These are phyloP conservation scores for Cisticola juncidis DNA, from an alignment of 2,113 vertebrate genomes.

Conservation along the genomic window DNA sequence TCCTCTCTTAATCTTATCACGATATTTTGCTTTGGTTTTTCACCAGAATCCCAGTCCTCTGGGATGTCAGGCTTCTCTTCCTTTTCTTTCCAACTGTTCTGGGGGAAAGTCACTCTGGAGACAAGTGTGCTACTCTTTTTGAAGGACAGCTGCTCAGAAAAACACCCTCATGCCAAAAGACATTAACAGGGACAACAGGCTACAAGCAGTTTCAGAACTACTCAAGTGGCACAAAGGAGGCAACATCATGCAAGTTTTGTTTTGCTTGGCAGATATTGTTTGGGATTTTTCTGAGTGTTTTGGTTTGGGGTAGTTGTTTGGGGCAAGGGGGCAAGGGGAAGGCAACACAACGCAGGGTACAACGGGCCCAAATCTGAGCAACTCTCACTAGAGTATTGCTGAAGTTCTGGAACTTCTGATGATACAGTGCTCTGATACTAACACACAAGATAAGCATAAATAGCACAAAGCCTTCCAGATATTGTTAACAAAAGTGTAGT, in stretches of 20 bases:
- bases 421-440: not conserved
- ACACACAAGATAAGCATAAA: not conserved
- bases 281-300: not conserved
- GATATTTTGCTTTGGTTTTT: not conserved
- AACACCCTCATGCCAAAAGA: not conserved
- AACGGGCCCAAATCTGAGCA: not conserved
- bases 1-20: not conserved
- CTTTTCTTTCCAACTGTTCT: not conserved
- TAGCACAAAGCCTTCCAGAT: not conserved
- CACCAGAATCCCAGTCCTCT: not conserved
- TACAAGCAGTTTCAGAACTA: not conserved
- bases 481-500: not conserved
- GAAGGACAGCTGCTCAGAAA: not conserved
- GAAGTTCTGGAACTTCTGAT: not conserved
- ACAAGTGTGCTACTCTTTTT: accelerated
- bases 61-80: not conserved
- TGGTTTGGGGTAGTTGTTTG: not conserved
- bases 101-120: not conserved
- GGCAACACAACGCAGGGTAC: accelerated
- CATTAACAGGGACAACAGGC: not conserved
- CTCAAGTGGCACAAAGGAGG: not conserved
- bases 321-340: accelerated
- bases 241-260: not conserved
- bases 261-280: not conserved
- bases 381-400: not conserved